These are phyloP conservation scores for Myotis brandtii DNA, from an alignment of 2,113 vertebrate genomes.

Conservation along the genomic window DNA sequence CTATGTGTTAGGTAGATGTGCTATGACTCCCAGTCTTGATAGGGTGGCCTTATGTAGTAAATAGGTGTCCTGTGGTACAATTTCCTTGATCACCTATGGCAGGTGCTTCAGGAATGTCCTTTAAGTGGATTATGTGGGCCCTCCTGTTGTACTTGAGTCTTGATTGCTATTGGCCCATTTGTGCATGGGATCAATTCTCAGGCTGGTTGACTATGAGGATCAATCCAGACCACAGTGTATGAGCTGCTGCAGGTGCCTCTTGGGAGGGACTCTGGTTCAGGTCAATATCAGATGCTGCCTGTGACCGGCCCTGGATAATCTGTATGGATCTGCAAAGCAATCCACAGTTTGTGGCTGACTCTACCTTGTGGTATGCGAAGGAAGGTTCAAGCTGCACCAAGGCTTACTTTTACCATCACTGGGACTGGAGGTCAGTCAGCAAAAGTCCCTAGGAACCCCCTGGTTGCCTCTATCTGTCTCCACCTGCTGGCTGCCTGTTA, in stretches of 20 bases:
- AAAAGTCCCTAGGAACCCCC: not conserved
- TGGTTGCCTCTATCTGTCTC: not conserved
- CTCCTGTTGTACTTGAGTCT: not conserved
- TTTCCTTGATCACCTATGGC: not conserved
- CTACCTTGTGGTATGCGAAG: not conserved
- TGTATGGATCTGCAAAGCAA: not conserved
- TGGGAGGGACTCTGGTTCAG: too few species aligned
- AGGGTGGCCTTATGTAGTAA: not conserved
- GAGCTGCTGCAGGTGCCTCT: not conserved
- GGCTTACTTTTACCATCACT: not conserved
- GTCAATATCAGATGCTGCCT: not conserved
- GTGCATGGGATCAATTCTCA: not conserved
- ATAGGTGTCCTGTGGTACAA: not conserved
- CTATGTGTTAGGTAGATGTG: not conserved
- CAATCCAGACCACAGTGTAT: not conserved
- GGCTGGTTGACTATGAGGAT: not conserved
- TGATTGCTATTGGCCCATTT: not conserved
- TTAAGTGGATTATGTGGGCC: not conserved
- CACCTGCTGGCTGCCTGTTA: not conserved
- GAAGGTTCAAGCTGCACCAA: not conserved
- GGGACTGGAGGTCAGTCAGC: not conserved
- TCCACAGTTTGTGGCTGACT: not conserved
- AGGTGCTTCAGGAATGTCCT: not conserved
- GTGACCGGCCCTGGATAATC: not conserved
- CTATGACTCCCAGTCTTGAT: not conserved